Percentiles rank a stretch among this genome's conserved stretches.
These are phyloP conservation scores for Clytia hemisphaerica DNA, from an alignment of 30 jellyfish, hydroid and myxozoan genomes.

Conservation along the genomic window DNA sequence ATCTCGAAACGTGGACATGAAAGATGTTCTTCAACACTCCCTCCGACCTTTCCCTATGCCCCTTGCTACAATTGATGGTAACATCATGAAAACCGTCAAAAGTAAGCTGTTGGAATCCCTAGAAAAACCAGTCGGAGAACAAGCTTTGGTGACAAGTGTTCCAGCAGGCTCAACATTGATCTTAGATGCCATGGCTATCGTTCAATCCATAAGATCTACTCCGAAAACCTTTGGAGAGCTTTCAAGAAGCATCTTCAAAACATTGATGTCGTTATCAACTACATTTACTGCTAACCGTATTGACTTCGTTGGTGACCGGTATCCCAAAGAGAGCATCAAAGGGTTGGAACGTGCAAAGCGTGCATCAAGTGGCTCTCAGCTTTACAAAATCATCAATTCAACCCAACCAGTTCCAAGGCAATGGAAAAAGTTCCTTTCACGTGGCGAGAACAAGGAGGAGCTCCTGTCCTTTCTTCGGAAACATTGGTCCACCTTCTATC, in stretches of 20 bases:
- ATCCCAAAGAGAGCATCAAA: slow-evolving; percentile 32
- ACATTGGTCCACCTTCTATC: slow-evolving; percentile 17
- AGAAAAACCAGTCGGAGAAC: not conserved
- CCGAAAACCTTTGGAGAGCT: slow-evolving; percentile 28
- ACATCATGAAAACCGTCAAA: slow-evolving; percentile 22
- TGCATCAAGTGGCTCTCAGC: slow-evolving; percentile 32
- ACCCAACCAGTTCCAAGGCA: slow-evolving; percentile 32
- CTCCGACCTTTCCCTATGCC: slow-evolving; percentile 32
- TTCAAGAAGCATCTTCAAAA: slow-evolving; percentile 9
- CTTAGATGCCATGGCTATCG: slow-evolving; percentile 38
- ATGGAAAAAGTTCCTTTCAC: slow-evolving; percentile 28
- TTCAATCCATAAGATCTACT: slow-evolving; percentile 19
- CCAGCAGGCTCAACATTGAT: slow-evolving; percentile 18
- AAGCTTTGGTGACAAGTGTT: not conserved
- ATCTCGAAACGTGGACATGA: slow-evolving; percentile 25
- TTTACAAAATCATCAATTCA: slow-evolving; percentile 15
- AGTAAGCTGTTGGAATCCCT: slow-evolving; percentile 16
- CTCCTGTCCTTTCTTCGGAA: slow-evolving; percentile 11
- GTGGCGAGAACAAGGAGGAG: slow-evolving; percentile 41
- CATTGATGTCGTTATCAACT: slow-evolving; percentile 13
- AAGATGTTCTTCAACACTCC: slow-evolving; percentile 25
- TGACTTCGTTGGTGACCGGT: slow-evolving; percentile 37
- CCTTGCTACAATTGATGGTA: slow-evolving; percentile 38
- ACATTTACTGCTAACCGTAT: slow-evolving; percentile 13
- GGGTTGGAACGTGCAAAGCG: slow-evolving; percentile 31